Conservation (phyloP, 1,140 invertebrate genomes). For the Zaprionus lachaisei region DNA sequence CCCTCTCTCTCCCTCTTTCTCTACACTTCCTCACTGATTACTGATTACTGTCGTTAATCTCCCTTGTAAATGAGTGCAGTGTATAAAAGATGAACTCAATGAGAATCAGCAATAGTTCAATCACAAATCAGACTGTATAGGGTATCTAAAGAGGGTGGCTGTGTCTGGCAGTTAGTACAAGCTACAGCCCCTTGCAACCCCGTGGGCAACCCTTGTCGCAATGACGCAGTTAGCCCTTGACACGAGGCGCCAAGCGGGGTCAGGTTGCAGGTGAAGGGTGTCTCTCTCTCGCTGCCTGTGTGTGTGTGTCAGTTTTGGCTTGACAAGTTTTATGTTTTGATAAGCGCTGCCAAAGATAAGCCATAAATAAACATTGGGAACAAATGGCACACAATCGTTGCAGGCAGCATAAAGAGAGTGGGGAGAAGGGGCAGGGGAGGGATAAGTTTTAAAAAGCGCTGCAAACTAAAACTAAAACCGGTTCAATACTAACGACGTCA, state of each 20-base stretch:
- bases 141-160: neutral
- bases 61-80: neutral
- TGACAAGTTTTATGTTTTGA: conserved; percentile 57
- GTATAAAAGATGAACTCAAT: neutral
- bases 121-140: neutral
- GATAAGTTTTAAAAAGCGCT: conserved; percentile 3
- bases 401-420: neutral
- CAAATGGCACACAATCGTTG: conserved; percentile 26
- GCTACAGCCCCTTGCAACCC: neutral
- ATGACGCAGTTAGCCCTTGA: conserved; percentile 45
- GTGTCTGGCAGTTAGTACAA: neutral
- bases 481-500: conserved; percentile 39
- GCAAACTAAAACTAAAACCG: conserved; percentile 45
- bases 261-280: conserved; percentile 19
- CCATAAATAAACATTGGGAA: conserved; percentile 62
- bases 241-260: conserved; percentile 25
- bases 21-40: neutral
- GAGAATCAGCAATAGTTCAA: neutral
- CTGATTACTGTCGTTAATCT: neutral
- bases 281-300: neutral
- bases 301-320: conserved; percentile 36
- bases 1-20: too few species aligned
- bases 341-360: conserved; percentile 70
- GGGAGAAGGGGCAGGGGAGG: neutral
- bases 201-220: conserved; percentile 23